These are phyloP conservation scores for Lota lota DNA, from an alignment of 2,113 vertebrate genomes.

Conservation along the genomic window DNA sequence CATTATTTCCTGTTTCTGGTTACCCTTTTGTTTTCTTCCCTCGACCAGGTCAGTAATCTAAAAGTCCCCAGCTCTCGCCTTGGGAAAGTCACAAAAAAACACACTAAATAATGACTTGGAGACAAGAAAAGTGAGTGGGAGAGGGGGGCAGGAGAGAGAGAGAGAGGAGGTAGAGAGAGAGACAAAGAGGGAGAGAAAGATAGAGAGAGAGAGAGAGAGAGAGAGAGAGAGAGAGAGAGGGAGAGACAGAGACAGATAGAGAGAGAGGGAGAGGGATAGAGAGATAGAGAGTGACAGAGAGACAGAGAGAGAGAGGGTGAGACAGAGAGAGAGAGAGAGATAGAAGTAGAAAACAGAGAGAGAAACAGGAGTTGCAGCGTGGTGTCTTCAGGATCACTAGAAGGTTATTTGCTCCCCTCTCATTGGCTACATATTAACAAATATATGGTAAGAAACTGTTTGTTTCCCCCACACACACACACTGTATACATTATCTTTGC, in stretches of 20 bases:
- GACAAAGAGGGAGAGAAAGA: neutral
- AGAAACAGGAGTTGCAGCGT: neutral
- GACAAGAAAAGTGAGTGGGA: neutral
- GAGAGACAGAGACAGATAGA: neutral
- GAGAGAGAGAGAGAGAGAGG: neutral
- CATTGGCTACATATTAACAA: neutral
- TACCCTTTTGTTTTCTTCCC: neutral
- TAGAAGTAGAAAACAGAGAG: neutral
- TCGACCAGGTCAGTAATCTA: neutral
- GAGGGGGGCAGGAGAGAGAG: neutral
- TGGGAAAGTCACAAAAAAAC: neutral
- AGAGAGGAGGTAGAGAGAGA: slow-evolving; percentile 1
- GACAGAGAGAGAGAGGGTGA: neutral
- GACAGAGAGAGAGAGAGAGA: neutral
- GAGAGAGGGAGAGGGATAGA: slow-evolving; percentile 2
- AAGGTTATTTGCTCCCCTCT: neutral
- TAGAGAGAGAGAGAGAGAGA: slow-evolving; percentile 11
- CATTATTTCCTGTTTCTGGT: neutral
- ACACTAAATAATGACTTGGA: slow-evolving; percentile 1
- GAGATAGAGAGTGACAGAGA: slow-evolving; percentile 12
- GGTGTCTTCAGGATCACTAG: neutral
- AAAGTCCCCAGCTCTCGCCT: neutral
- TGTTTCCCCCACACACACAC: no score
- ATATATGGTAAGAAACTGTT: no score
- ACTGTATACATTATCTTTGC: no score